Base-by-base conservation (phyloP, 2,888 invertebrate genomes). In the Drosophila melanosoma region DNA sequence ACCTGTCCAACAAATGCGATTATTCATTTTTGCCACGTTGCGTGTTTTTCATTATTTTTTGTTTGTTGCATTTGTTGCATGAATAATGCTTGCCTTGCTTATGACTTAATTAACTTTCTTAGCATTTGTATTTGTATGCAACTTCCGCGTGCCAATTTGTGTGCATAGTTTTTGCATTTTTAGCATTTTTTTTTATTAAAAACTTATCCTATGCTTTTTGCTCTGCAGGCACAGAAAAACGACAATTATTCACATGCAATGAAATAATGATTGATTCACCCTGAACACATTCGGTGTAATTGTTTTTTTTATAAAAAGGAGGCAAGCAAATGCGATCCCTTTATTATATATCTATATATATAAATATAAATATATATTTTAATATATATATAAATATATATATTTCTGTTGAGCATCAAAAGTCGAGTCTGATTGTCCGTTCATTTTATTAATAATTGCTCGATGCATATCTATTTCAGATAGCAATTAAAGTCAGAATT, bases 41-140 rank as follows among this genome's bases (percentile, higher is more conserved):
- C 84, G 89, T 87, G 84, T 26, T 68, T 61, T 70, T 49, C 36
- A 38, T 69, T 40, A 61, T 54, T 51, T 48, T 65, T 57, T 59
- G 54, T 38, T 29, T 36, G 26, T 26, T 23, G 23, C 45, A 51
- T 38, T 61, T 62, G 56, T 26, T 35, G 51, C 51, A 51, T 40
- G 62, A 48, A 61, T 36, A 63, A 29, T 49, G 58, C 23, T 63
- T 52, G 29, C 35, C 48, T 40, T 70, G 56, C 67, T 73, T 67
- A 51, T 38, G 71, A 76, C 74, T 70, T 77, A 72, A 77, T 81
- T 74, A 74, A 70, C 66, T 80, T 81, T 77, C 70, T 58, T 58
- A 76, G 71, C 67, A 79, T 79, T 82, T 72, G 40, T 42, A 79
- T 79, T 82, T 72, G 40, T 42, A 20, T 70, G 61, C 26, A 48